A percentile compares a stretch with the other conserved stretches of the same genome.
phyloP scores from a whole-genome alignment of 2,888 invertebrate species.

The Zonitis immaculata region DNA sequence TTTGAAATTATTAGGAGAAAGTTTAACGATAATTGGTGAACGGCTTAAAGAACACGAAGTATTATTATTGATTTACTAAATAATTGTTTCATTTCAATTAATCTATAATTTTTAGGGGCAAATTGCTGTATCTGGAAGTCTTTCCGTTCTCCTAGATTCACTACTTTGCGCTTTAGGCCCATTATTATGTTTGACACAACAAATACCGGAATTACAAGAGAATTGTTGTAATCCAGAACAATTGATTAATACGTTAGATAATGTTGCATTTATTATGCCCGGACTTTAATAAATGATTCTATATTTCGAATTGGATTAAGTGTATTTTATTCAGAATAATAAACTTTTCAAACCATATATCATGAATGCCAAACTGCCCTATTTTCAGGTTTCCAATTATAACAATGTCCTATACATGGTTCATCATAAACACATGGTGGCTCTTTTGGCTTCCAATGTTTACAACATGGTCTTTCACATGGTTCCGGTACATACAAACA shows the following conservation, averaged over 20 bases:
- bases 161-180: slow-evolving; percentile 88
- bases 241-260: slow-evolving; percentile 70
- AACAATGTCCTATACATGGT: slow-evolving; percentile 46
- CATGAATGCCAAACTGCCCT: slow-evolving; percentile 9
- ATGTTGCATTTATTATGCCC: slow-evolving; percentile 93
- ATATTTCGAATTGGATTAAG: not conserved
- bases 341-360: slow-evolving; percentile 6
- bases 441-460: slow-evolving; percentile 43
- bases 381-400: slow-evolving; percentile 40
- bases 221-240: slow-evolving; percentile 55
- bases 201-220: slow-evolving; percentile 70
- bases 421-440: slow-evolving; percentile 41
- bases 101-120: slow-evolving; percentile 82
- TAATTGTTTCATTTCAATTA: too few species aligned
- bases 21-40: slow-evolving; percentile 88
- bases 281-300: slow-evolving; percentile 57
- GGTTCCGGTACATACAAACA: slow-evolving; percentile 30
- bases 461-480: slow-evolving; percentile 43
- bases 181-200: slow-evolving; percentile 77
- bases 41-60: slow-evolving; percentile 89
- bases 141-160: slow-evolving; percentile 89
- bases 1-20: slow-evolving; percentile 86
- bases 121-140: slow-evolving; percentile 90
- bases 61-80: not conserved
- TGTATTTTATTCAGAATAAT: slow-evolving; percentile 3